A percentile compares a stretch with the other conserved stretches of the same genome.
Conservation (phyloP, 2,113 vertebrate genomes). For the Sander lucioperca region DNA sequence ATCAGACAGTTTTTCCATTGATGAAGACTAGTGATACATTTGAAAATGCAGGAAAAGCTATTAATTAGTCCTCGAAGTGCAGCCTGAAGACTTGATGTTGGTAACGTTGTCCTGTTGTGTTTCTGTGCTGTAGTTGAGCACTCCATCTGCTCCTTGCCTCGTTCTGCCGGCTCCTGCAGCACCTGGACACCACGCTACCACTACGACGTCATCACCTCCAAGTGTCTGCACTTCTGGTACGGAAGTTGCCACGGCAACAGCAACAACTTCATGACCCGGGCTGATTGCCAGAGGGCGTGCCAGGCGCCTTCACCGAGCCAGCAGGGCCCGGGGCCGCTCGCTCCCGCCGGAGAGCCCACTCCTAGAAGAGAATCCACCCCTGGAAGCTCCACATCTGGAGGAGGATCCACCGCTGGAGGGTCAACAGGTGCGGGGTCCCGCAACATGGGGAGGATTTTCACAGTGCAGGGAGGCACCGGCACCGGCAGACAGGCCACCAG, state of each 20-base stretch:
- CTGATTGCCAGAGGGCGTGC: constrained; percentile 89
- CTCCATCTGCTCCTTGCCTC: constrained; percentile 89
- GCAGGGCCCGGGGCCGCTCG: background rate
- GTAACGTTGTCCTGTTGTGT: background rate
- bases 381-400: background rate
- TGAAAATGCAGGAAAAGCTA: background rate
- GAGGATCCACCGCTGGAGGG: constrained; percentile 28
- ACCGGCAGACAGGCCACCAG: constrained; percentile 51
- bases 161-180: constrained; percentile 87
- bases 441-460: constrained; percentile 69
- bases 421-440: constrained; percentile 22
- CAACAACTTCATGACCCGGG: constrained; percentile 91
- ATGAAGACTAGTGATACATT: background rate
- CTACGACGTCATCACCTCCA: constrained; percentile 86
- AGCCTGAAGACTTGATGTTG: background rate
- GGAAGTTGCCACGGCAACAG: constrained; percentile 93
- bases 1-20: background rate
- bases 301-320: constrained; percentile 13
- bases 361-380: constrained; percentile 20
- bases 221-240: constrained; percentile 95
- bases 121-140: constrained; percentile 82
- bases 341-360: background rate
- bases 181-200: constrained; percentile 91
- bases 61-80: background rate
- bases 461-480: constrained; percentile 44